Evolutionary conservation across 2,888 invertebrate genomes (phyloP), one percentile per base, ranked within the genome.

Genomic region (Eupithecia exiguata): DNA sequence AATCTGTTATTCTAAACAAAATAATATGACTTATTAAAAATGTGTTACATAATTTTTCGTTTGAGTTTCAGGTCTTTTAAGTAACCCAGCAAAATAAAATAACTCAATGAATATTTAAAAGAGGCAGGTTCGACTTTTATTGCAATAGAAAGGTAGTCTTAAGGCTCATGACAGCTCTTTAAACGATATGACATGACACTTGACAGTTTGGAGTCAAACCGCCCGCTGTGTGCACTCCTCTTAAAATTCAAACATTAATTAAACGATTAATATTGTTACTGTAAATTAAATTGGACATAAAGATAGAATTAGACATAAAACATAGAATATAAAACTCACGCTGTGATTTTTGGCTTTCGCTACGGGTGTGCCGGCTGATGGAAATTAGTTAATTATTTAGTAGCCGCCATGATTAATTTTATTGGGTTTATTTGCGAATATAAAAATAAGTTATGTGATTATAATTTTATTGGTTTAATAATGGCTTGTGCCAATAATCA

Each of bases 241-340:
- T 78, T 66, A 74, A 66, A 75, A 73, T 76, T 72, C 69, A 36
- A 74, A 74, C 76, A 70, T 76, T 76, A 74, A 72, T 79, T 70
- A 74, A 78, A 62, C 73, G 72, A 79, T 77, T 80, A 75, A 74
- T 69, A 75, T 75, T 77, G 77, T 78, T 77, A 75, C 72, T 67
- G 72, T 74, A 70, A 74, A 79, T 78, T 78, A 74, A 76, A 74
- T 71, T 66, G 66, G 63, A 72, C 77, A 77, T 79, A 78, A 79
- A 65, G n/a, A 38, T 38, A n/a, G 63, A 76, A 73, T 71, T 62
- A 63, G 58, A 72, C 76, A 77, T 79, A 77, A 79, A 70, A 77
- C 73, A 74, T 72, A 43, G 72, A 70, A 70, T 77, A 36, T 73
- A 68, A 70, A 78, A 77, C 66, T 61, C 78, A 76, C 38, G 79